Conservation (phyloP, 1,140 invertebrate species). For the Riptortus pedestris region DNA sequence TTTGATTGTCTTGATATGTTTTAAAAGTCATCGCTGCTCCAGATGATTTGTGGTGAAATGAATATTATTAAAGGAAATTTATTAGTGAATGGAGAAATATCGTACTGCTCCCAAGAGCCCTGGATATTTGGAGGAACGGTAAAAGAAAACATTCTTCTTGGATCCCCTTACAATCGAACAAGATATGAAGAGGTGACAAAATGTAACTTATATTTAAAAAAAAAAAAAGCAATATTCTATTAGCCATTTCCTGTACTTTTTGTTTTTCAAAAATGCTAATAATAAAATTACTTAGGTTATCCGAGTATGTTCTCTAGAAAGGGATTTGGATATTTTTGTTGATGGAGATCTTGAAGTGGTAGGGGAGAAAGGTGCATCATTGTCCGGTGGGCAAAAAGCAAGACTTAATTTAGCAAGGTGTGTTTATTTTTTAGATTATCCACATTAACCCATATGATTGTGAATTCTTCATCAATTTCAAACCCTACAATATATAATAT, state of each 20-base stretch:
- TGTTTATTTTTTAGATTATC: background rate
- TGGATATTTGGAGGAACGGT: slow-evolving; percentile 61
- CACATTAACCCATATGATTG: background rate
- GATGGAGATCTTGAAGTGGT: slow-evolving; percentile 65
- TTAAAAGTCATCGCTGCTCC: slow-evolving; percentile 61
- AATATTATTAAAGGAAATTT: slow-evolving; percentile 49
- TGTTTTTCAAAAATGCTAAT: no score
- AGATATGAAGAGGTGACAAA: no score
- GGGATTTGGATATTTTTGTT: slow-evolving; percentile 47
- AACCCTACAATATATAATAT: no score
- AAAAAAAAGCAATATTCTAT: no score
- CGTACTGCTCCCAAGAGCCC: slow-evolving; percentile 65
- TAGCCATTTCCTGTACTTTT: no score
- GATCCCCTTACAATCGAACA: slow-evolving; percentile 48
- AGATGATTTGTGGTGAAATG: slow-evolving; percentile 60
- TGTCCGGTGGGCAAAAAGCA: slow-evolving; percentile 64
- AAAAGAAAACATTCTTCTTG: slow-evolving; percentile 72
- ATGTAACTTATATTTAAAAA: no score
- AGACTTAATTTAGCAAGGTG: slow-evolving; percentile 44
- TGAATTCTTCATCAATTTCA: background rate
- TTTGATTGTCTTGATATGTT: no score
- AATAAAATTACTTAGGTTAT: no score
- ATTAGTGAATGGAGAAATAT: slow-evolving; percentile 48
- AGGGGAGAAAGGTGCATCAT: slow-evolving; percentile 63
- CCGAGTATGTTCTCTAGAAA: slow-evolving; percentile 50